Conservation (phyloP, 1,140 invertebrate species). For the Lamellibrachia luymesi region DNA sequence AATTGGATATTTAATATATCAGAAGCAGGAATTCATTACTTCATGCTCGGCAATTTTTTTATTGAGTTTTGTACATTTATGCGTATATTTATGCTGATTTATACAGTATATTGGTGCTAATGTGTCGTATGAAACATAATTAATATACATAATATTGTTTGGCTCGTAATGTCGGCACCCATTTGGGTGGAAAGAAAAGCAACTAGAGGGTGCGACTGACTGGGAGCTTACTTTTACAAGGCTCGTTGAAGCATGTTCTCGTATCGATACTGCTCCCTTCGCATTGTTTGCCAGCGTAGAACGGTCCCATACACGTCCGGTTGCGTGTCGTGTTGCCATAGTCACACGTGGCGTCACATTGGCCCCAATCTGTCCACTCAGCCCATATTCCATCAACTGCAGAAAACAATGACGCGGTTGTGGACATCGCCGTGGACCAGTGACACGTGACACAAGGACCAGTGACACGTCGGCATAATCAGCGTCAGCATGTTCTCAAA, state of each 20-base stretch:
- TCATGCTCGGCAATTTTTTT: too few relatives aligned
- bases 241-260: background rate
- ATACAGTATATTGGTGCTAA: too few relatives aligned
- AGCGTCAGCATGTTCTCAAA: too few relatives aligned
- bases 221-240: background rate
- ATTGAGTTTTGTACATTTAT: too few relatives aligned
- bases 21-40: background rate
- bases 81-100: too few relatives aligned
- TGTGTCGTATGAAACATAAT: background rate
- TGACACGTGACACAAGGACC: background rate
- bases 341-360: background rate
- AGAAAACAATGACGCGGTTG: background rate
- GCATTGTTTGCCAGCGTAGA: background rate
- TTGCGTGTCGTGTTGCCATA: background rate
- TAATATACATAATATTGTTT: background rate
- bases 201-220: background rate
- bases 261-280: background rate
- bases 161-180: background rate
- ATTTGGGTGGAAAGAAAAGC: background rate
- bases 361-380: background rate
- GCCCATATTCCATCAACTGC: background rate
- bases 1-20: background rate
- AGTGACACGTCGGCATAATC: too few relatives aligned
- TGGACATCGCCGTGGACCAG: background rate
- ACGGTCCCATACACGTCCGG: background rate